Percentiles rank a stretch among this genome's conserved stretches.
phyloP scores from a whole-genome alignment of 2,113 vertebrate species.

The Poecile atricapillus region DNA sequence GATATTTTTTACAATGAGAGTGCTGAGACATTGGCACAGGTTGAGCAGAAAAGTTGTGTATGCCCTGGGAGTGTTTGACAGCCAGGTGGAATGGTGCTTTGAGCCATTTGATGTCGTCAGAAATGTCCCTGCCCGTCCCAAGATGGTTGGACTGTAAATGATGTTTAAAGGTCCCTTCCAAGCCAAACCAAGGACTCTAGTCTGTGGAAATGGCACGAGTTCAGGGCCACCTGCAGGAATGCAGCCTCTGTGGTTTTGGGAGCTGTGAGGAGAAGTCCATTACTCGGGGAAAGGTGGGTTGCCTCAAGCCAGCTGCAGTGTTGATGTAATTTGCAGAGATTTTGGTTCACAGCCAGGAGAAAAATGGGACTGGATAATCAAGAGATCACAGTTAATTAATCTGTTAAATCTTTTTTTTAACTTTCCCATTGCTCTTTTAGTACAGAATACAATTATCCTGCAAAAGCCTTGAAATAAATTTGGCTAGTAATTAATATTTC shows the following conservation, averaged over 20 bases:
- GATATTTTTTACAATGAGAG: rapidly evolving
- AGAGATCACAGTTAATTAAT: not conserved
- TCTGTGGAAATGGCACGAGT: not conserved
- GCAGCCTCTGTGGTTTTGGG: not conserved
- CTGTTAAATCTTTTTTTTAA: not conserved
- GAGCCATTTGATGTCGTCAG: too few species aligned
- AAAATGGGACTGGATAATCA: not conserved
- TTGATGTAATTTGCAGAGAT: not conserved
- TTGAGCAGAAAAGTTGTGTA: not conserved
- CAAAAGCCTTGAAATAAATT: not conserved
- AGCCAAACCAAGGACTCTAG: not conserved
- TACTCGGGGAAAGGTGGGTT: not conserved
- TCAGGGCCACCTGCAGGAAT: not conserved
- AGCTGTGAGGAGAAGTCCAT: not conserved
- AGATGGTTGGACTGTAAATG: not conserved
- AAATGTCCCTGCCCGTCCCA: not conserved
- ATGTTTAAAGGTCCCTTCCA: not conserved
- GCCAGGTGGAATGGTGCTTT: not conserved
- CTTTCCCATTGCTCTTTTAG: not conserved
- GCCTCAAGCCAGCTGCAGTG: not conserved
- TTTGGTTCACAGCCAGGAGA: not conserved
- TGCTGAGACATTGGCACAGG: not conserved
- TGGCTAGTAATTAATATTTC: not conserved
- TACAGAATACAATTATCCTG: not conserved
- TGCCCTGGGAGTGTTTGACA: not conserved